These are phyloP conservation scores for Rotaria magnacalcarata DNA, from an alignment of 2,888 invertebrate genomes.

Conservation along the genomic window DNA sequence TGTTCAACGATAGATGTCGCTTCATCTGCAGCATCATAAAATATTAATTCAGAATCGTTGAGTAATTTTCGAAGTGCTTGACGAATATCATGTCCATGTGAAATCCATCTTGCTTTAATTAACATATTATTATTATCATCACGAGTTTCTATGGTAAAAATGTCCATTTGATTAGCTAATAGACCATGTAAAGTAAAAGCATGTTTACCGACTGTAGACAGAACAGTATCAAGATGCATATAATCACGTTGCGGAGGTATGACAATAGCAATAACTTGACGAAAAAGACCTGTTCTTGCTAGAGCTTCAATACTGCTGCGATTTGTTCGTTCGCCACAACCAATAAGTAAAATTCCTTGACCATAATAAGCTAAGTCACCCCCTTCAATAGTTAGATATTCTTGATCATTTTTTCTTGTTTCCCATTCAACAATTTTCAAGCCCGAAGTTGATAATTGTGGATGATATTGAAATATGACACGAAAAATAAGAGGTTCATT, in stretches of 20 bases:
- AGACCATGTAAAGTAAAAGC: not conserved
- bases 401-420: not conserved
- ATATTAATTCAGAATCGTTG: not conserved
- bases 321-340: slow-evolving; percentile 16
- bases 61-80: not conserved
- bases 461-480: slow-evolving; percentile 3
- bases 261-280: not conserved
- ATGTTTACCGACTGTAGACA: not conserved
- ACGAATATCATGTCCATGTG: not conserved
- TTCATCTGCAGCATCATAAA: not conserved
- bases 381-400: not conserved
- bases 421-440: not conserved
- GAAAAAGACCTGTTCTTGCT: not conserved
- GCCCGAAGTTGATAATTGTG: not conserved
- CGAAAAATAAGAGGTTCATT: not conserved
- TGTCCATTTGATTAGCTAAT: not conserved
- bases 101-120: not conserved
- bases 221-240: not conserved
- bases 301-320: not conserved
- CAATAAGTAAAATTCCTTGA: not conserved
- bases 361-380: slow-evolving; percentile 6
- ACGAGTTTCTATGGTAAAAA: not conserved
- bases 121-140: not conserved
- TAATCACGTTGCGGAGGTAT: not conserved
- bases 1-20: not conserved